Base-by-base conservation (phyloP, 2,888 invertebrate species). In the Drosophila kanekoi region DNA sequence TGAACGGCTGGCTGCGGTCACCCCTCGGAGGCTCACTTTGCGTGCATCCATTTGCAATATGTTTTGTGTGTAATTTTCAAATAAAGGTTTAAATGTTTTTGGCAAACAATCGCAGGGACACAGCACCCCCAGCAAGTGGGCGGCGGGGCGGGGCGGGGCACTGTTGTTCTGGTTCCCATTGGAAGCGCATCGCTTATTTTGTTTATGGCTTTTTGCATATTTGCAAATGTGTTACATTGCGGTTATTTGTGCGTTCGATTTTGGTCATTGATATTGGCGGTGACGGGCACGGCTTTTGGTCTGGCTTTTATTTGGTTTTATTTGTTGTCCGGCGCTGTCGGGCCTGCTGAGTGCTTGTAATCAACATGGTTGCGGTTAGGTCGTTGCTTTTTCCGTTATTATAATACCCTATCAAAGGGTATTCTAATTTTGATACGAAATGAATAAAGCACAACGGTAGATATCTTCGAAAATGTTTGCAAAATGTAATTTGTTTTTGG, bases 41-140 rank as follows among this genome's bases (percentile, higher is more conserved):
- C 28, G 37, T n/a, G 13, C 28, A 33, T 4, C 16, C 47, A 32
- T 60, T 72, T 67, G 47, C 81, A 75, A 89, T 89, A 83, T 89
- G 87, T 78, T 83, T 83, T 87, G 79, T 84, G 85, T 84, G 87
- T 81, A 89, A 84, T 84, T 84, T 84, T 81, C 81, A 84, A 84
- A 84, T 84, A 89, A 87, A 73, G 87, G 85, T 63, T 72, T 84
- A 87, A 84, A 84, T 84, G 82, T 87, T 89, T 84, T 87, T 84
- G 84, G 89, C 84, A 89, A 84, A 89, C 84, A 89, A 89, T 84
- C 72, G 82, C 64, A 70, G 67, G 9, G 20, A 33, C 43, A 35
- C 33, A 33, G 32, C 6, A n/a, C 8, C 23, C 8, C 0, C 6
- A 0, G 1, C 9, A 9, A 28, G 4, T 11, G 11, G 35, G 35